Conservation (phyloP, 2,888 invertebrate species). For the Melipona bicolor region DNA sequence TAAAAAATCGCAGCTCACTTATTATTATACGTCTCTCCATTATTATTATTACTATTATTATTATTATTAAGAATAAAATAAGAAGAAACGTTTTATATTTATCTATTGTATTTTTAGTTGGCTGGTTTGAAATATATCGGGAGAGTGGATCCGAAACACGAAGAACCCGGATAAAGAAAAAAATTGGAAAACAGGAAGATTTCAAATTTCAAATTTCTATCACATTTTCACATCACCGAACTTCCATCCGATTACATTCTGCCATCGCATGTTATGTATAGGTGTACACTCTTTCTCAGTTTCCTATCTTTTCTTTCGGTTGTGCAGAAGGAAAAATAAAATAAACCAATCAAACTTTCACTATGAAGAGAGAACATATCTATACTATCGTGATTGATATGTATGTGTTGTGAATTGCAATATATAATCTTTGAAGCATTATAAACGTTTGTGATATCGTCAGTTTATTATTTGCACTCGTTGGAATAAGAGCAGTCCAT, state of each 20-base stretch:
- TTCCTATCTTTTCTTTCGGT: background rate
- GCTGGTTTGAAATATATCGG: background rate
- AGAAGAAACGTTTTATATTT: background rate
- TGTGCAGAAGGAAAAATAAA: background rate
- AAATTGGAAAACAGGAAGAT: slow-evolving; percentile 2
- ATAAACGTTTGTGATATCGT: slow-evolving; percentile 6
- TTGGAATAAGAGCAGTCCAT: slow-evolving; percentile 17
- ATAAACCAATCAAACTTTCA: background rate
- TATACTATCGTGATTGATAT: background rate
- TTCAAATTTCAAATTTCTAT: slow-evolving; percentile 79
- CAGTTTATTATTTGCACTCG: slow-evolving; percentile 25
- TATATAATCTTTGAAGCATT: background rate
- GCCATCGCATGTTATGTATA: background rate
- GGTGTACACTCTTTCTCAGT: background rate
- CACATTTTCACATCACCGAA: slow-evolving; percentile 65
- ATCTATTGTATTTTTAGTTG: background rate
- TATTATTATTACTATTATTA: background rate
- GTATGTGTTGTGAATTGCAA: slow-evolving; percentile 7
- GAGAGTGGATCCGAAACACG: background rate
- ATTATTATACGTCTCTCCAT: background rate
- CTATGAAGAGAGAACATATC: background rate
- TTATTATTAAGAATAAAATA: background rate
- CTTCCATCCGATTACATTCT: slow-evolving; percentile 33
- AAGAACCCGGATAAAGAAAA: background rate
- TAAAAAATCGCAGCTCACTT: no score